Percentiles rank a stretch among this genome's conserved stretches.
phyloP scores from a whole-genome alignment of 2,888 invertebrate species.

The Amblyteles armatorius region DNA sequence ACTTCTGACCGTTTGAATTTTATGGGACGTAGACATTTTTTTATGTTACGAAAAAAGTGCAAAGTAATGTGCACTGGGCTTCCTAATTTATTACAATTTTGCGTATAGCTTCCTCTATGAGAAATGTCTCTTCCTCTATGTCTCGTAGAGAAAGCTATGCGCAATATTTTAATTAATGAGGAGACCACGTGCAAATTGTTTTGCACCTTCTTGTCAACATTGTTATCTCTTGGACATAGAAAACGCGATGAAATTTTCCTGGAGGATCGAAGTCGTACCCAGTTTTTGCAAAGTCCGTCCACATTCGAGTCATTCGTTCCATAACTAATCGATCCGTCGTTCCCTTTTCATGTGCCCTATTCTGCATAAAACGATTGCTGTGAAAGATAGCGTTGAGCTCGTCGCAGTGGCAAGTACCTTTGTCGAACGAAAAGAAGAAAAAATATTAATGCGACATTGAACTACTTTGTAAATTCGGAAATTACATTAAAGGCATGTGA shows the following conservation, averaged over 20 bases:
- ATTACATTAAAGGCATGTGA: neutral
- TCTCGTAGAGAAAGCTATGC: no score
- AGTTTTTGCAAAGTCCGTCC: slow-evolving; percentile 79
- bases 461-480: neutral
- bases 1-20: no score
- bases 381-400: slow-evolving; percentile 87
- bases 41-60: no score
- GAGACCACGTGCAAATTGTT: no score
- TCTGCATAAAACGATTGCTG: slow-evolving; percentile 65
- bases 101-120: no score
- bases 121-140: no score
- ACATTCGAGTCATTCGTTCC: slow-evolving; percentile 76
- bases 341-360: slow-evolving; percentile 60
- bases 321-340: slow-evolving; percentile 74
- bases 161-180: no score
- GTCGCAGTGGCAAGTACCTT: slow-evolving; percentile 88
- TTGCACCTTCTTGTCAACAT: neutral
- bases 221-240: no score
- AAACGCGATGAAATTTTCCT: neutral
- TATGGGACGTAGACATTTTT: no score
- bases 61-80: no score
- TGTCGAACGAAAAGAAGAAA: neutral
- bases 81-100: no score
- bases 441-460: neutral
- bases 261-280: slow-evolving; percentile 71